phyloP scores from a whole-genome alignment of 2,113 vertebrate species.

The Cyanoramphus novaezelandiae region DNA sequence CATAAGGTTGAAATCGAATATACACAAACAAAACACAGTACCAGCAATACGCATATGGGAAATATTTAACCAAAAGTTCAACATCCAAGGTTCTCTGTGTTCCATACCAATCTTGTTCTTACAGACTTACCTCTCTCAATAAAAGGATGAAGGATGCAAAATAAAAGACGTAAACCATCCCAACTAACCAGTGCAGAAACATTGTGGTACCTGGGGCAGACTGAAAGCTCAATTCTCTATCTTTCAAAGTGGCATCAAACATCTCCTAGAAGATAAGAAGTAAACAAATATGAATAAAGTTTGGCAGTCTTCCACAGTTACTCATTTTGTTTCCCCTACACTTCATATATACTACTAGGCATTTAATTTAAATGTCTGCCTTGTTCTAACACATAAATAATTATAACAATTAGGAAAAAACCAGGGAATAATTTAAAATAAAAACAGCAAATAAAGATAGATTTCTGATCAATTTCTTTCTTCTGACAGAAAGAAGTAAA shows the following conservation, averaged over 20 bases:
- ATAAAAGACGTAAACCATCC: conserved; percentile 98
- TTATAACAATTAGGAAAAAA: not conserved
- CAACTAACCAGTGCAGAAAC: conserved; percentile 97
- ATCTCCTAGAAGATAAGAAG: conserved; percentile 83
- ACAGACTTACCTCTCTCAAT: conserved; percentile 87
- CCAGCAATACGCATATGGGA: not conserved
- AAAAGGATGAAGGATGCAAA: conserved; percentile 96
- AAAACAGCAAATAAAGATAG: not conserved
- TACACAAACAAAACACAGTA: not conserved
- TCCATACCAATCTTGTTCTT: not conserved
- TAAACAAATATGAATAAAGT: not conserved
- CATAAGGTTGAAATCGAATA: not conserved
- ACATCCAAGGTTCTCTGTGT: not conserved
- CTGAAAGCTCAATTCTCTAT: conserved; percentile 91
- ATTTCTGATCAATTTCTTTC: not conserved
- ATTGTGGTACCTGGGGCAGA: conserved; percentile 95
- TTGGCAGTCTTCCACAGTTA: not conserved
- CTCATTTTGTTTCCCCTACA: not conserved
- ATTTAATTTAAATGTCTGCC: not conserved
- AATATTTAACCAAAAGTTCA: not conserved
- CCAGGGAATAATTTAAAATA: not conserved
- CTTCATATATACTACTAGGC: not conserved
- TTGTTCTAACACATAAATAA: not conserved
- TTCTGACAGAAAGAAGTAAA: not conserved
- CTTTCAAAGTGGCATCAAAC: conserved; percentile 95